Base-by-base conservation (phyloP, 2,113 vertebrate species). In the Periophthalmodon schlosseri region DNA sequence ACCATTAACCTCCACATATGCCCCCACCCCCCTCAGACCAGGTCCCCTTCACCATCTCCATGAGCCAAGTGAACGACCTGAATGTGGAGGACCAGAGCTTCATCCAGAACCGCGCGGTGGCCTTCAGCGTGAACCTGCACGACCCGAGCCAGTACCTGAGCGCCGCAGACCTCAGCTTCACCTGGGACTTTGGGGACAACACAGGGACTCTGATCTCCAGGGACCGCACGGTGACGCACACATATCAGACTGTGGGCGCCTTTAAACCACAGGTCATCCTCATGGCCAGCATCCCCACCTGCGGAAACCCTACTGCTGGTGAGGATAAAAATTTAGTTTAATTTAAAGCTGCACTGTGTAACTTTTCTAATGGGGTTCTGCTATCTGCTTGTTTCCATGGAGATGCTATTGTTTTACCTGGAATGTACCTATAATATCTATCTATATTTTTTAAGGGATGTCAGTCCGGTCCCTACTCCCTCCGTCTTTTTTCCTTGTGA, bases 181-280 rank as follows among this genome's bases (percentile, higher is more conserved):
- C 92, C 76, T 99, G 97, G 97, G 95, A 99, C 87, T 99, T 99
- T 44, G 97, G 97, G 1, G 97, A 99, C 86, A 81, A 74, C 67
- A 95, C 94, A 3, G 97, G 97, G 2, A 97, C 95, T 3, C 93
- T 99, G 44, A 96, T 99, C 89, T 95, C 96, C 69, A 94, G 94
- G 73, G 94, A 94, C 4, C 71, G 79, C 71, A 81, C 84, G 0
- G 94, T 96, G 76, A 96, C 96, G 46, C 97, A 99, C 87, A 96
- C 96, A 0, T 99, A 98, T 76, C 85, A 94, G 1, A 5, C 87
- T 1, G 56, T 90, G 0, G 96, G 97, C 3, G 81, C 90, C 23
- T 95, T 95, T 80, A 88, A 83, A 14, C 94, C 95, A 50, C 95
- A 93, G 77, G 93, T 98, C 80, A 91, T 96, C 58, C 79, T 99